A percentile compares a stretch with the other conserved stretches of the same genome.
Evolutionary conservation across 2,888 invertebrate species (phyloP).

Genomic region (Diogma glabrata): DNA sequence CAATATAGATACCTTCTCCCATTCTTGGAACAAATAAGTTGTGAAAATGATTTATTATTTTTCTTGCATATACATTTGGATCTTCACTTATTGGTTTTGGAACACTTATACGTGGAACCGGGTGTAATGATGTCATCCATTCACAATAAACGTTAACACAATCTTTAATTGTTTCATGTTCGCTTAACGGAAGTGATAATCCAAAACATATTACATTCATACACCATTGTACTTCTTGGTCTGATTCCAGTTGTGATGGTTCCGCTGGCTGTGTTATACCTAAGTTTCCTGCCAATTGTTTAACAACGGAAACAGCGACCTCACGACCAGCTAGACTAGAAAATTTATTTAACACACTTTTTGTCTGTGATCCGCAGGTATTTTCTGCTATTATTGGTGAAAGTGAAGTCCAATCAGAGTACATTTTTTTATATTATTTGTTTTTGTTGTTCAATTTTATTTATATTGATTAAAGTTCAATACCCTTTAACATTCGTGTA

Average conservation of each 20-base stretch:
- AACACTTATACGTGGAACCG: conserved; percentile 73
- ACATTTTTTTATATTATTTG: conserved; percentile 31
- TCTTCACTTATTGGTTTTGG: conserved; percentile 81
- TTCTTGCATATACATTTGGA: conserved; percentile 80
- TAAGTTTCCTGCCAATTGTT: conserved; percentile 46
- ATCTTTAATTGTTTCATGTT: conserved; percentile 90
- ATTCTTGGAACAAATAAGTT: conserved; percentile 88
- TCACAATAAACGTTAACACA: conserved; percentile 96
- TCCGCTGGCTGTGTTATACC: conserved; percentile 71
- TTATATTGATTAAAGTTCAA: too few species aligned
- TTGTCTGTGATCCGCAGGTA: conserved; percentile 39
- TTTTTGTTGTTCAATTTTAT: neutral
- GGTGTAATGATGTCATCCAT: conserved; percentile 83
- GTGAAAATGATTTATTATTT: conserved; percentile 85
- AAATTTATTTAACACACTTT: conserved; percentile 49
- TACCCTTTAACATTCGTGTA: neutral
- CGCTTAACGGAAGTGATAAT: conserved; percentile 74
- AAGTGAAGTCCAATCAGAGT: conserved; percentile 45
- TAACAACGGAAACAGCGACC: conserved; percentile 48
- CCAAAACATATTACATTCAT: conserved; percentile 85
- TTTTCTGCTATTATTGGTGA: conserved; percentile 36
- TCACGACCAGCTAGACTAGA: conserved; percentile 46
- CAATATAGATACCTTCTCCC: conserved; percentile 65
- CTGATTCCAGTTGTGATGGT: conserved; percentile 70
- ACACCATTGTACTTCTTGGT: conserved; percentile 80